These are phyloP conservation scores for Charina bottae DNA, from an alignment of 2,113 vertebrate genomes.

Conservation along the genomic window DNA sequence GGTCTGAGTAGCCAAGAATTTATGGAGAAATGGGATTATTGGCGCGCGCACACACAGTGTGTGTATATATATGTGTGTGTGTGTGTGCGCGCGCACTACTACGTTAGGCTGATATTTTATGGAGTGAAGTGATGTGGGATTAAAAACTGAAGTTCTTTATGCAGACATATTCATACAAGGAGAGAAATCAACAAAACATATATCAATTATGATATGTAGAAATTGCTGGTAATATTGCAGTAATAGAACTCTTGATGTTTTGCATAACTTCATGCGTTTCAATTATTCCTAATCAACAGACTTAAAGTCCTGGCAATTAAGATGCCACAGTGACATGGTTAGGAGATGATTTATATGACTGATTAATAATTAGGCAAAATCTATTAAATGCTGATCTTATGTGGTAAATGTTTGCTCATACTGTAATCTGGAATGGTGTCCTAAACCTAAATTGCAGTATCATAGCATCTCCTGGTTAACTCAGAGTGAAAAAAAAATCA, in stretches of 20 bases:
- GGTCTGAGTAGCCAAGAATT: conserved; percentile 11
- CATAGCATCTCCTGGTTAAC: neutral
- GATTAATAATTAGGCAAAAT: conserved; percentile 1
- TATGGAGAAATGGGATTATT: conserved; percentile 12
- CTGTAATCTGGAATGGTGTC: neutral
- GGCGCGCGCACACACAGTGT: conserved; percentile 15
- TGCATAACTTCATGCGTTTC: conserved; percentile 22
- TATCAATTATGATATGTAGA: conserved; percentile 21
- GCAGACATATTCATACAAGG: conserved; percentile 1
- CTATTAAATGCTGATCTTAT: neutral
- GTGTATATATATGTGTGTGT: too few species aligned
- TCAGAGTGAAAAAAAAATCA: neutral
- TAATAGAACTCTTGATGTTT: neutral
- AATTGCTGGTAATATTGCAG: conserved; percentile 28
- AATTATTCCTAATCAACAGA: conserved; percentile 43
- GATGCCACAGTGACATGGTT: neutral
- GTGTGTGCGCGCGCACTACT: neutral
- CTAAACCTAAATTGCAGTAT: neutral
- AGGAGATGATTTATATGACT: conserved; percentile 13
- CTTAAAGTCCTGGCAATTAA: neutral
- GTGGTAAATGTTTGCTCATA: neutral
- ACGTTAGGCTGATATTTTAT: conserved; percentile 7
- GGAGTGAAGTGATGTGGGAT: conserved; percentile 1
- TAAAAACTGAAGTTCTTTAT: conserved; percentile 22
- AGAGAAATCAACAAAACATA: conserved; percentile 29